A percentile compares a stretch with the other conserved stretches of the same genome.
Evolutionary conservation across 64 coral and sea anemone species (phyloP).

Genomic region (Orbicella faveolata): DNA sequence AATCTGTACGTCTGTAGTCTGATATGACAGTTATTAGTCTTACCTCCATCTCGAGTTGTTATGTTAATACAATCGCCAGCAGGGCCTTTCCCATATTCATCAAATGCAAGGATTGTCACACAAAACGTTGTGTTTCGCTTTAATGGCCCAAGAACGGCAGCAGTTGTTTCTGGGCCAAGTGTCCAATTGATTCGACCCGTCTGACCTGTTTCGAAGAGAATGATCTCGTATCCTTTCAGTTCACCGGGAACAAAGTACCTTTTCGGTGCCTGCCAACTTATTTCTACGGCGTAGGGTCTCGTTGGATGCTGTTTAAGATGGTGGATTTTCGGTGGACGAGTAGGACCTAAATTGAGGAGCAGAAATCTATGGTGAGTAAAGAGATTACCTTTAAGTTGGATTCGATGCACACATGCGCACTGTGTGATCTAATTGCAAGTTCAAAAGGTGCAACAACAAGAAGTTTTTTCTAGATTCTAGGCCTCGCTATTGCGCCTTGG

Average conservation of each 20-base stretch:
- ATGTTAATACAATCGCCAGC: slow-evolving; percentile 1
- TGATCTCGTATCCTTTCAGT: slow-evolving; percentile 4
- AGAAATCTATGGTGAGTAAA: too few species aligned
- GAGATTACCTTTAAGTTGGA: too few species aligned
- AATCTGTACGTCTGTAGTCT: background rate
- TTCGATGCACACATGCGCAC: too few species aligned
- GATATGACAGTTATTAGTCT: background rate
- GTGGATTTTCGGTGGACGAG: background rate
- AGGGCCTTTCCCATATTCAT: slow-evolving; percentile 8
- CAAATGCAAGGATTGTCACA: slow-evolving; percentile 14
- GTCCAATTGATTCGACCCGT: background rate
- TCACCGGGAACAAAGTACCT: background rate
- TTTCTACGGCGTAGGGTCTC: background rate
- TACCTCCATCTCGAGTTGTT: slow-evolving; percentile 26
- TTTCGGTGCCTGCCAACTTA: background rate
- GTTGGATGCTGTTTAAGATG: background rate
- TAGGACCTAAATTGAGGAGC: background rate
- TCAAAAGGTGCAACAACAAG: too few species aligned
- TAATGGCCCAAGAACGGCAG: background rate
- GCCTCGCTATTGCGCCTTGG: too few species aligned
- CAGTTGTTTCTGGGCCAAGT: background rate
- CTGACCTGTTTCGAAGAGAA: background rate
- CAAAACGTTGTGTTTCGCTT: background rate
- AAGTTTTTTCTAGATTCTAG: too few species aligned
- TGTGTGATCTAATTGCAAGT: too few species aligned